Percentiles rank a stretch among this genome's conserved stretches.
Conservation (phyloP, 92 coral and sea anemone species). For the Siderastrea siderea region DNA sequence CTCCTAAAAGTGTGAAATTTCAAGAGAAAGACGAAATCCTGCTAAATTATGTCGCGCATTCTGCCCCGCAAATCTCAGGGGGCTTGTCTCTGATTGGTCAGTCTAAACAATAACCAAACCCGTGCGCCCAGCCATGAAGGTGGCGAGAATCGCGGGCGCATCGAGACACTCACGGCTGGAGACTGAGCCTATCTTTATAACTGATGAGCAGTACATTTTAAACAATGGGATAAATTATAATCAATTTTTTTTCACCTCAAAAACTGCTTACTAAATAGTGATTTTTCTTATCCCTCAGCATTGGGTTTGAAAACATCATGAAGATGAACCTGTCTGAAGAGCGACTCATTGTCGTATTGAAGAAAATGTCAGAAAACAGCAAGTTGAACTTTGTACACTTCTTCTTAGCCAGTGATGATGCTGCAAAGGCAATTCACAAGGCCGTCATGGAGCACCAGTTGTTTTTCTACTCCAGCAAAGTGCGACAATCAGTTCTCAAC, state of each 20-base stretch:
- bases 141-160: too few relatives aligned
- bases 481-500: conserved; percentile 92
- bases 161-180: too few relatives aligned
- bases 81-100: too few relatives aligned
- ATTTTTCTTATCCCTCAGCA: conserved; percentile 57
- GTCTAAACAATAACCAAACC: too few relatives aligned
- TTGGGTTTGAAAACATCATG: conserved; percentile 90
- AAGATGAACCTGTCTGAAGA: conserved; percentile 98
- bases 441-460: conserved; percentile 97
- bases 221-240: background rate
- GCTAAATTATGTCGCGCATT: too few relatives aligned
- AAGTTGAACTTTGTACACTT: conserved; percentile 94
- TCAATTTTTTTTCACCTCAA: background rate
- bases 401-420: conserved; percentile 91
- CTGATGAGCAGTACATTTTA: too few relatives aligned
- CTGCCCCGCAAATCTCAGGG: too few relatives aligned
- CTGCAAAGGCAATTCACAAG: conserved; percentile 98
- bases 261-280: background rate
- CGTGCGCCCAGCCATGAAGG: too few relatives aligned
- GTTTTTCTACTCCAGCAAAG: conserved; percentile 95
- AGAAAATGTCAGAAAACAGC: conserved; percentile 71
- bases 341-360: conserved; percentile 95
- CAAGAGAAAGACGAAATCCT: too few relatives aligned
- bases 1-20: too few relatives aligned
- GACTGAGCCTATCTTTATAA: too few relatives aligned